Base-by-base conservation (phyloP, 2,888 invertebrate genomes). In the Sinelater perroti region DNA sequence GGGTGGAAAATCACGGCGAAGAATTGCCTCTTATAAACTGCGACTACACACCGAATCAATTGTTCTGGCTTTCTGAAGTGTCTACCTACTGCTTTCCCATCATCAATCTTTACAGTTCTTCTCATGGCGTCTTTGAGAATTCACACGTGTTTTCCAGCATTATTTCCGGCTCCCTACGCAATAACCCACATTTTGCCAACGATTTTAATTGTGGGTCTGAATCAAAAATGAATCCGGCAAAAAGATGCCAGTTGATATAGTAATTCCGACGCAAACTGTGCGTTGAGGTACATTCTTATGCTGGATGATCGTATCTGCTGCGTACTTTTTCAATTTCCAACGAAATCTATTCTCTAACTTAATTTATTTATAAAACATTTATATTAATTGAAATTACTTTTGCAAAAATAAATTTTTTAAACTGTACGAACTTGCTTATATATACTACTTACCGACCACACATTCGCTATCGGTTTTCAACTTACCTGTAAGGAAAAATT, bases 1-100 rank as follows among this genome's bases (percentile, higher is more conserved):
- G 90, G 90, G 83, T 82, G 0, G 77, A 81, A 5, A 79, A 85
- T 3, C 83, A 90, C 70, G 85, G 86, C 0, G 78, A 79, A 0
- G 91, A 91, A 67, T 75, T 78, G 0, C 8, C 1, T 8, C 33
- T 33, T 7, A 13, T 2, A 6, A 16, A 90, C 0, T 78, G 92
- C 0, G 80, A 85, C 44, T 89, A 83, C 68, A 80, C 84, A 85
- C 44, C 89, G 1, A 54, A 35, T 13, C 45, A 54, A 46, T 18
- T 35, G 4, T 46, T 36, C 21, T 54, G 54, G 54, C 46, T 54
- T 14, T 46, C 54, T 3, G 20, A 20, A 10, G 52, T 30, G 10
- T 10, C n/a, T 1, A 30, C 11, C 3, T 30, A 11, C 11, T 30
- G 30, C 30, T 13, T 11, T 4, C 30, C 30, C 5, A 30, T 30